Base-by-base conservation (phyloP, 1,140 invertebrate genomes). In the Polypedilum pembai region DNA sequence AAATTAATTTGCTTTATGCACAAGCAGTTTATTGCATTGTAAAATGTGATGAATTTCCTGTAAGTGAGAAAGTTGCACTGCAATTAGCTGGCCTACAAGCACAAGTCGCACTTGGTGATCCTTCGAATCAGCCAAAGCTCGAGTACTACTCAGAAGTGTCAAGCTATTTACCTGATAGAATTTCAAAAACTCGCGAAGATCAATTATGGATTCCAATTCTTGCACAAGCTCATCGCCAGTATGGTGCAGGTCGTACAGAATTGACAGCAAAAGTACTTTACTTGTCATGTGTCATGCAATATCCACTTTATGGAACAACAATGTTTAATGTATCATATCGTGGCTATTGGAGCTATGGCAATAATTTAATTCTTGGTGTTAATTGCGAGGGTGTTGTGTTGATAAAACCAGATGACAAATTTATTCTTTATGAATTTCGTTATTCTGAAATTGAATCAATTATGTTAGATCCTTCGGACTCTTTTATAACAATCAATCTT, bases 251-350 rank as follows among this genome's bases (percentile, higher is more conserved):
- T 0, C 91, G 96, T 77, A 90, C 92, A 7, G 94, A 96, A 79
- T 81, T 97, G 33, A 94, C 95, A 3, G 93, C 94, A 1, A 97
- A 97, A 83, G 94, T 96, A 8, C 87, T 97, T 77, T 98, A 98
- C 82, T 83, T 98, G 72, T 95, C 94, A 0, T 96, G 95, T 79
- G 95, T 98, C 0, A 98, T 97, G 93, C 95, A 98, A 83, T 98
- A 96, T 82, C 94, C 95, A 0, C 85, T 98, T 0, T 98, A 98
- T 80, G 96, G 95, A 1, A 96, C 94, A 73, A 96, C 95, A 0
- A 90, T 97, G 84, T 98, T 94, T 82, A 90, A 90, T 41, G 95
- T 97, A 40, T 92, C 91, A 0, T 97, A 97, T 80, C 89, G 94
- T 76, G 94, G 94, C 2, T 93, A 94, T 80, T 94, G 95, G 92